phyloP scores from a whole-genome alignment of 2,888 invertebrate genomes.

The Apoderus coryli region DNA sequence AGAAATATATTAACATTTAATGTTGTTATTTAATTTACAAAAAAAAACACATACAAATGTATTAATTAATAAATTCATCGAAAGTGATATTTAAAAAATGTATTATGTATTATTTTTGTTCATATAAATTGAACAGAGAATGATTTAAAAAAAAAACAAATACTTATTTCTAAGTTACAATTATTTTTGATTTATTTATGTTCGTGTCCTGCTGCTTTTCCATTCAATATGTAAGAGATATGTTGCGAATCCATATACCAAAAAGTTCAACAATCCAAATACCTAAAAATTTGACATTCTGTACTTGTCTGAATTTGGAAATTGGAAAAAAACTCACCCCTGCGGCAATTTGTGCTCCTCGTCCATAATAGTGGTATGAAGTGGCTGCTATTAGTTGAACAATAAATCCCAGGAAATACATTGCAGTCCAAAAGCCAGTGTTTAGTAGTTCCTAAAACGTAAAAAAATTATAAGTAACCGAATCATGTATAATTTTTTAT shows the following conservation, averaged over 20 bases:
- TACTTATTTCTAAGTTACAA: no score
- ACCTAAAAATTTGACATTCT: conserved; percentile 41
- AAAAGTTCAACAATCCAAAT: conserved; percentile 68
- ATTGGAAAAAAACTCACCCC: conserved; percentile 45
- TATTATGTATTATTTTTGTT: no score
- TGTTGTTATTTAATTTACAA: no score
- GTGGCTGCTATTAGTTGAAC: conserved; percentile 56
- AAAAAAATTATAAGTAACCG: conserved; percentile 5
- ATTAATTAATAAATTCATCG: no score
- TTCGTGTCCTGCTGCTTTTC: conserved; percentile 37
- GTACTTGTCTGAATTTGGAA: conserved; percentile 4
- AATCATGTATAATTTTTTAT: conserved; percentile 4
- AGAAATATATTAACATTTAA: no score
- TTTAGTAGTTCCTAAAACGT: conserved; percentile 71
- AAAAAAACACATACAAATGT: no score
- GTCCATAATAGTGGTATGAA: conserved; percentile 22
- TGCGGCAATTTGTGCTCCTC: conserved; percentile 53
- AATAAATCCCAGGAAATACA: conserved; percentile 70
- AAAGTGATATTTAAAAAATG: no score
- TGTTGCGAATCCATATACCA: conserved; percentile 62
- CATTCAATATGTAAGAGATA: conserved; percentile 63
- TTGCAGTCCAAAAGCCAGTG: conserved; percentile 49
- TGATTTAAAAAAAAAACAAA: no score
- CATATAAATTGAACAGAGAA: no score
- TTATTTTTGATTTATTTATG: no score